Base-by-base conservation (phyloP, 2,888 invertebrate genomes). In the Eupithecia subumbrata region DNA sequence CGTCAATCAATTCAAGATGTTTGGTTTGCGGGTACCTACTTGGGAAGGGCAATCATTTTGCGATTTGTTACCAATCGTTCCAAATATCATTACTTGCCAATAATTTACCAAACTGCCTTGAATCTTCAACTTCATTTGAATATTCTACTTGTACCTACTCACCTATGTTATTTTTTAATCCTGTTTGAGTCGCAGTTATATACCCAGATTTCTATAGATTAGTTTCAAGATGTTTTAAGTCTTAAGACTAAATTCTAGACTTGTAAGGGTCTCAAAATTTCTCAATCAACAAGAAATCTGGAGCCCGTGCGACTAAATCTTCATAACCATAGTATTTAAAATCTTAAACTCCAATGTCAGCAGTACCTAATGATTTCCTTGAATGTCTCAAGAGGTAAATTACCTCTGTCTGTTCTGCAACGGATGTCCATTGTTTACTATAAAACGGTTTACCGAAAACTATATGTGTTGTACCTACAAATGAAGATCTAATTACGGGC, bases 341-440 rank as follows among this genome's bases (percentile, higher is more conserved):
- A 40, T 67, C n/a, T 67, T 40, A 12, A 18, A 37, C 40, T 67
- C 66, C 37, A 37, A 37, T 60, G 25, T 25, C 25, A 25, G 25
- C 25, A 25, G 25, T 14, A 11, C 3, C 30, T 30, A 16, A 66
- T 52, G 63, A 48, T 63, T 76, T 67, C 48, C 71, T 69, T 69
- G 69, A 64, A 56, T 71, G 69, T 72, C 45, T 60, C 34, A 75
- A 52, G 52, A 70, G 69, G 64, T 72, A 69, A 72, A 45, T 71
- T 63, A 70, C 70, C 30, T 22, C 63, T 25, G 56, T 56, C 63
- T 70, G 70, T 73, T 74, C 48, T 63, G 67, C 69, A 77, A 34
- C 74, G 77, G 77, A 77, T 64, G 68, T 52, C 63, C 68, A 75
- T 77, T 77, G 77, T 77, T 77, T 77, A 75, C 67, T 73, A 70